These are phyloP conservation scores for Cryptoblepharus egeriae DNA, from an alignment of 2,797 vertebrate species.

Conservation along the genomic window DNA sequence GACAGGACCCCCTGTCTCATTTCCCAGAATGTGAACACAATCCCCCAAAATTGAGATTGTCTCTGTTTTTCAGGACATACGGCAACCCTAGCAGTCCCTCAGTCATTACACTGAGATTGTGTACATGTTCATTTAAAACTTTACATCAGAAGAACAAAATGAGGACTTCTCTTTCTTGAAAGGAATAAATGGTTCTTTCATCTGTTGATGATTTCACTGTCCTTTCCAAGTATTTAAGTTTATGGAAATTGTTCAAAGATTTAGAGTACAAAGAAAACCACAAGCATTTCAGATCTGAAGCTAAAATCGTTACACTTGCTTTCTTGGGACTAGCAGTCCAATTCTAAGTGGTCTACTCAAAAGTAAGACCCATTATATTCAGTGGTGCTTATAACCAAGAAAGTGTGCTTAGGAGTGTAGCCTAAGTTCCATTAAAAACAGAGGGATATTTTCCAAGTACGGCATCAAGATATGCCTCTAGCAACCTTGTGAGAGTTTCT, in stretches of 20 bases:
- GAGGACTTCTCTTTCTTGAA: constrained; percentile 46
- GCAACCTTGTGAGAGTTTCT: constrained; percentile 6
- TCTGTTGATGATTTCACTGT: constrained; percentile 11
- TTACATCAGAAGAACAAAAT: constrained; percentile 28
- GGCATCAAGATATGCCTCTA: background rate
- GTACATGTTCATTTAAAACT: constrained; percentile 19
- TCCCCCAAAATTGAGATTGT: no score
- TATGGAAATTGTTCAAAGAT: constrained; percentile 30
- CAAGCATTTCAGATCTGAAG: background rate
- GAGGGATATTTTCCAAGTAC: background rate
- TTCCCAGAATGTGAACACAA: no score
- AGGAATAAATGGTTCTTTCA: constrained; percentile 31
- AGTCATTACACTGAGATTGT: background rate
- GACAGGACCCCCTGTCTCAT: no score
- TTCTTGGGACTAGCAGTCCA: no score
- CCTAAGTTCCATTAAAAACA: background rate
- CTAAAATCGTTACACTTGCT: background rate
- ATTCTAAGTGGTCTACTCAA: no score
- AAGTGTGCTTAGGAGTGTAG: no score
- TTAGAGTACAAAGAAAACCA: constrained; percentile 38
- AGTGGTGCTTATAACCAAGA: no score
- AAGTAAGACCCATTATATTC: no score
- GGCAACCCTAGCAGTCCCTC: no score
- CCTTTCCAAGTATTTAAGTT: constrained; percentile 32
- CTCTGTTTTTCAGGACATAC: no score